Evolutionary conservation across 2,113 vertebrate species (phyloP).

Genomic region (Ctenomys sociabilis): DNA sequence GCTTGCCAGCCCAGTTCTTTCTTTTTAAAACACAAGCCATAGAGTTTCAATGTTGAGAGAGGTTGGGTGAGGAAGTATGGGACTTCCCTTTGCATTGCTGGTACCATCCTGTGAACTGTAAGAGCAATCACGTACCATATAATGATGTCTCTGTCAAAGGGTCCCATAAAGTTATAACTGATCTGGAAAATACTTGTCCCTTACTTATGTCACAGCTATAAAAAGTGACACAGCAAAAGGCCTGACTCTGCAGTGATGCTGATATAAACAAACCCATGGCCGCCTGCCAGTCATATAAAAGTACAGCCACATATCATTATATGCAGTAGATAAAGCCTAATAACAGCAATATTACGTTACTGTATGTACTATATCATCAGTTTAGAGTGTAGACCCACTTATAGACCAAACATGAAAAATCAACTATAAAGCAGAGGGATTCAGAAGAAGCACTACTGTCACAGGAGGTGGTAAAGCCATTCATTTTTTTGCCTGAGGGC

Average conservation of each 20-base stretch:
- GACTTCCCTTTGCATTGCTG: not conserved
- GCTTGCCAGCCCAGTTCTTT: not conserved
- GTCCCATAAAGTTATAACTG: not conserved
- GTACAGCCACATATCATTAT: not conserved
- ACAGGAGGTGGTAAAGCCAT: not conserved
- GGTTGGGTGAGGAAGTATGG: not conserved
- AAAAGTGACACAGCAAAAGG: not conserved
- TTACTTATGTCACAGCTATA: not conserved
- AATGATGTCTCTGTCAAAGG: not conserved
- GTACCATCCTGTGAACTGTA: not conserved
- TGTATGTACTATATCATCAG: not conserved
- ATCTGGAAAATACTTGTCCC: not conserved
- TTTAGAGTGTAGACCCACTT: not conserved
- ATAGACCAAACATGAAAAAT: not conserved
- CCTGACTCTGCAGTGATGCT: not conserved
- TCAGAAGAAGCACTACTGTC: not conserved
- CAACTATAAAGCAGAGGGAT: not conserved
- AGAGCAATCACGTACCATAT: not conserved
- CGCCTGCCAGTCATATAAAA: not conserved
- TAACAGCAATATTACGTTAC: too few relatives aligned
- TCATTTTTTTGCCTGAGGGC: not conserved
- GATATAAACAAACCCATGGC: not conserved
- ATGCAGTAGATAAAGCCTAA: not conserved
- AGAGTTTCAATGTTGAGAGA: not conserved
- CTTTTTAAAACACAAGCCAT: not conserved